These are phyloP conservation scores for Pterocles gutturalis DNA, from an alignment of 2,113 vertebrate species.

Conservation along the genomic window DNA sequence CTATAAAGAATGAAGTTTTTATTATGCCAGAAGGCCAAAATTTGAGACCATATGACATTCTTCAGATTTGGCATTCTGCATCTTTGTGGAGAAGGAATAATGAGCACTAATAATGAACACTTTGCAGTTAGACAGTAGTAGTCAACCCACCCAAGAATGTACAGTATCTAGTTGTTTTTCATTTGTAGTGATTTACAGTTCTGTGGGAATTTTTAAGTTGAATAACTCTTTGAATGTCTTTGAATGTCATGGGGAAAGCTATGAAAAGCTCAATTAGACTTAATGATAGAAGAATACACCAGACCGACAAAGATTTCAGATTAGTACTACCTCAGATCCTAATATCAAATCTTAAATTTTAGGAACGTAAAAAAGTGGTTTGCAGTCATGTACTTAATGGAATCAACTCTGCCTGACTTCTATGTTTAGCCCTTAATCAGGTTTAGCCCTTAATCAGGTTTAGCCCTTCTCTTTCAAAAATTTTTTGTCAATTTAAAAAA, in stretches of 20 bases:
- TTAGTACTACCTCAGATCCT: neutral
- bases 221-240: neutral
- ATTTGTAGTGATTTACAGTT: neutral
- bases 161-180: neutral
- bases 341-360: neutral
- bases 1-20: neutral
- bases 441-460: neutral
- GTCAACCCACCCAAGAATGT: neutral
- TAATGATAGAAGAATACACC: neutral
- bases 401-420: neutral
- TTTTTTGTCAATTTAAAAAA: neutral
- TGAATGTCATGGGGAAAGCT: neutral
- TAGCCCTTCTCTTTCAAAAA: neutral
- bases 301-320: neutral
- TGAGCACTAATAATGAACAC: neutral
- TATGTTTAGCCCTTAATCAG: neutral
- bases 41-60: neutral
- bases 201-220: neutral
- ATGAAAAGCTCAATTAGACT: neutral
- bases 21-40: neutral
- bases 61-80: neutral
- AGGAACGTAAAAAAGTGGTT: neutral
- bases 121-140: neutral
- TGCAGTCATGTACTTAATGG: neutral
- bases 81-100: neutral